phyloP scores from a whole-genome alignment of 1,140 invertebrate species.

The Macrobrachium rosenbergii region DNA sequence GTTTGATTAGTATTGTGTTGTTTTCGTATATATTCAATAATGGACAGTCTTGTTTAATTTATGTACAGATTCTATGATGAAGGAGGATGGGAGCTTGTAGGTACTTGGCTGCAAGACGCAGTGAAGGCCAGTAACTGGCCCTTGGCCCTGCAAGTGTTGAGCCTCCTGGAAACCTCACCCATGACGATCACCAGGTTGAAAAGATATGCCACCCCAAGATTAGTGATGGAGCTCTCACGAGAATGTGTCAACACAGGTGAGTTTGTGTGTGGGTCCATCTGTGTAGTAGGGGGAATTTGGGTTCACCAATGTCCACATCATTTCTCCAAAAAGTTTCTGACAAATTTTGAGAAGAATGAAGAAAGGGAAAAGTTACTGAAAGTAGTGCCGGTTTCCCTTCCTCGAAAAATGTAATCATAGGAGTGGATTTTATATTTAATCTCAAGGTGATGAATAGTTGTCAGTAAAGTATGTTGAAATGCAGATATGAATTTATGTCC shows the following conservation, averaged over 20 bases:
- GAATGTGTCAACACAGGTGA: conserved; percentile 84
- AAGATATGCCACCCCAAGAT: conserved; percentile 86
- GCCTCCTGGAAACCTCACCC: conserved; percentile 85
- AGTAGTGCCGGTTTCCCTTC: too few species aligned
- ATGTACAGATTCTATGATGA: conserved; percentile 83
- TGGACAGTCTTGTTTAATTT: too few species aligned
- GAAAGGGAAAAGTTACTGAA: too few species aligned
- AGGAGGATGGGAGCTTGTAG: conserved; percentile 90
- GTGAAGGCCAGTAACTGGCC: conserved; percentile 87
- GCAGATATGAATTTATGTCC: too few species aligned
- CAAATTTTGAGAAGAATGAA: too few species aligned
- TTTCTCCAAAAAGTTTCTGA: neutral
- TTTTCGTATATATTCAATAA: too few species aligned
- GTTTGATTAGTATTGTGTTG: too few species aligned
- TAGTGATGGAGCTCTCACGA: conserved; percentile 90
- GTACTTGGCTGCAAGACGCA: conserved; percentile 89
- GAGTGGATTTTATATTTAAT: too few species aligned
- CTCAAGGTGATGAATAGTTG: too few species aligned
- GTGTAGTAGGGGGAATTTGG: neutral
- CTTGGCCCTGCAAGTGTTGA: conserved; percentile 86
- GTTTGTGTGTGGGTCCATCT: conserved; percentile 40
- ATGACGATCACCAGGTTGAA: conserved; percentile 91
- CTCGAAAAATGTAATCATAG: too few species aligned
- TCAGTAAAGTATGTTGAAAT: too few species aligned
- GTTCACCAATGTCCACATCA: neutral